Conservation (phyloP, 2,888 invertebrate genomes). For the Theretra japonica region DNA sequence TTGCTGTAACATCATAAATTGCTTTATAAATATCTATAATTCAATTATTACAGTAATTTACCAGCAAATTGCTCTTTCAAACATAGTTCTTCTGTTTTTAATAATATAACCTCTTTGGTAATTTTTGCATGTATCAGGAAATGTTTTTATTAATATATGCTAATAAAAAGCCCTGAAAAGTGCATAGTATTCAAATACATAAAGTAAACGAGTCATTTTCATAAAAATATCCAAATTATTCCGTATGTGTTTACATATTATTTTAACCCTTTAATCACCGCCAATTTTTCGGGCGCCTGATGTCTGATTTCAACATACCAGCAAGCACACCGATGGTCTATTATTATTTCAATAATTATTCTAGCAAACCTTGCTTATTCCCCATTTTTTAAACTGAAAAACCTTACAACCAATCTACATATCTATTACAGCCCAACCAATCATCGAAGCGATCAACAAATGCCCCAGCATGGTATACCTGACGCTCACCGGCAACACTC, state of each 20-base stretch:
- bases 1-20: background rate
- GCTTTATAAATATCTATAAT: background rate
- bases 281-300: too few relatives aligned
- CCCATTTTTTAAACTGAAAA: background rate
- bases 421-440: conserved; percentile 85
- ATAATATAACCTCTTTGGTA: background rate
- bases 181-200: too few relatives aligned
- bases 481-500: conserved; percentile 95
- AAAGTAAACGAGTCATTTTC: too few relatives aligned
- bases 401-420: background rate
- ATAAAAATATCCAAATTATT: too few relatives aligned
- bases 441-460: conserved; percentile 90
- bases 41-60: background rate
- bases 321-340: too few relatives aligned
- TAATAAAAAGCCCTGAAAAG: background rate
- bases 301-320: too few relatives aligned
- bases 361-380: too few relatives aligned
- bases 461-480: conserved; percentile 88
- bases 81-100: background rate
- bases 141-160: background rate
- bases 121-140: background rate
- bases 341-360: too few relatives aligned
- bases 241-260: too few relatives aligned
- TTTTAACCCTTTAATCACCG: too few relatives aligned
- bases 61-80: background rate